These are phyloP conservation scores for Galagoides demidoff DNA, from an alignment of 2,797 vertebrate genomes.

Conservation along the genomic window DNA sequence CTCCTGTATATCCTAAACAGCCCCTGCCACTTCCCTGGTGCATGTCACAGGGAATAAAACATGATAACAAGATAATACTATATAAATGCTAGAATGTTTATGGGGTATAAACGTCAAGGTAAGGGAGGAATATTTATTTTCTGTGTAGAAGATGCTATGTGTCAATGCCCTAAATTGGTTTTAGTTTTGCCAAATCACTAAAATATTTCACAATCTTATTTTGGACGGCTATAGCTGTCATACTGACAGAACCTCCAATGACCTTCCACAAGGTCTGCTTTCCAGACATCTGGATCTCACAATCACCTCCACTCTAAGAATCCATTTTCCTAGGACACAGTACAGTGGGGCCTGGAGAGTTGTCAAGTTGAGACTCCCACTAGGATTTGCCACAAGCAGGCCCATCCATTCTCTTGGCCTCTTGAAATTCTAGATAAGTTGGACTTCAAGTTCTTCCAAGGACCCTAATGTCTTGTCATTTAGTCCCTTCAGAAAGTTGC, in stretches of 20 bases:
- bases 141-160: slow-evolving; percentile 26
- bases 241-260: slow-evolving; percentile 33
- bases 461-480: background rate
- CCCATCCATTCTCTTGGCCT: background rate
- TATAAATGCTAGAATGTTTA: slow-evolving; percentile 65
- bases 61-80: slow-evolving; percentile 52
- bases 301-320: background rate
- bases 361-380: slow-evolving; percentile 43
- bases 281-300: slow-evolving; percentile 33
- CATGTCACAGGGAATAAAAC: slow-evolving; percentile 58
- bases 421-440: slow-evolving; percentile 33
- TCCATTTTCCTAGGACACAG: slow-evolving; percentile 37
- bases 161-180: background rate
- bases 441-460: background rate
- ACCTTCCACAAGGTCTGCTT: slow-evolving; percentile 33
- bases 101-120: slow-evolving; percentile 75
- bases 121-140: slow-evolving; percentile 70
- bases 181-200: slow-evolving; percentile 61
- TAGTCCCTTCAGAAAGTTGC: slow-evolving; percentile 69
- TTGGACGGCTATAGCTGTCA: background rate
- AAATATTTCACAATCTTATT: slow-evolving; percentile 57
- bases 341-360: background rate
- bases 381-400: background rate
- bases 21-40: background rate
- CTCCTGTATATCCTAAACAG: slow-evolving; percentile 33